Evolutionary conservation across 2,797 vertebrate species (phyloP), one percentile per base, ranked within the genome.

Genomic region (Phylloscopus collybita): DNA sequence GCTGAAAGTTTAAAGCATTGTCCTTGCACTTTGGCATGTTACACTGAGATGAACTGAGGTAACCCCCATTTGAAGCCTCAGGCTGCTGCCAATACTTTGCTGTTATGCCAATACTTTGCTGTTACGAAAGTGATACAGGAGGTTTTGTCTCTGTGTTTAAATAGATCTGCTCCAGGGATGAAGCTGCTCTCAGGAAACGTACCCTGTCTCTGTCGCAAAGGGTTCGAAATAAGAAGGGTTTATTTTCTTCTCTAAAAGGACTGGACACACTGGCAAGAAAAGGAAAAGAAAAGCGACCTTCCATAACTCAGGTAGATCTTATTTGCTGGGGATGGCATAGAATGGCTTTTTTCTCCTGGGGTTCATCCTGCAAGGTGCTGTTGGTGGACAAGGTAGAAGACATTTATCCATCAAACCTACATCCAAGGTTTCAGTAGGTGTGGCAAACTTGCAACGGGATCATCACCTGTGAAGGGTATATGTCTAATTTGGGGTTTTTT

Each of bases 221-320:
- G n/a, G 97, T 98, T 42, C 97, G 98, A 80, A 96, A 94, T 93
- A 99, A 99, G 97, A 98, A 98, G 96, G 98, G 99, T 70, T 98
- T 99, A 21, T 99, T 99, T 97, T 99, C 99, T 40, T 99, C 99
- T 0, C 97, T 99, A 5, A 99, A 99, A 98, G 99, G 99, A 60
- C 98, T 99, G 80, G 99, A 99, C 96, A 99, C 99, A 27, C 96
- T 99, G 51, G 98, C 98, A 9, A 99, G 98, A 93, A 98, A 97
- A 90, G 98, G 98, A 32, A 98, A 98, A 79, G 98, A 99, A 72
- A 99, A 99, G 86, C 98, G 99, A 44, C 98, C 98, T 9, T 99
- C 99, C 7, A 78, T 98, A 59, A 98, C 98, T 34, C 99, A 99
- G 98, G 99, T 99, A 98, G 59, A 49, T 64, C 25, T 70, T 65